Base-by-base conservation (phyloP, 2,888 invertebrate genomes). In the Chymomyza procnemis region DNA sequence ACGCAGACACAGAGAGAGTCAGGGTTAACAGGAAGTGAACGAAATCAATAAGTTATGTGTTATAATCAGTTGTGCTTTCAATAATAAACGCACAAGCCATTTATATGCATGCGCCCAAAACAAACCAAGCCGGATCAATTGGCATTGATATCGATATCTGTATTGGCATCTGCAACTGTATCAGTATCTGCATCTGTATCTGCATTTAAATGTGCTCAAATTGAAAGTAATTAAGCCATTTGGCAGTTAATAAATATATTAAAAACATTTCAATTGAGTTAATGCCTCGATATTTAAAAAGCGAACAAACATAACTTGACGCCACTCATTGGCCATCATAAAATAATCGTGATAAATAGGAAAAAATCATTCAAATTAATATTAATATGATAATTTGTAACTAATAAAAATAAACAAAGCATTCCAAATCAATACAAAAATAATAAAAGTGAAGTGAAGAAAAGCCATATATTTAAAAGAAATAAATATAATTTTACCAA, bases 161-260 rank as follows among this genome's bases (percentile, higher is more conserved):
- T 12, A 41, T 12, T 34, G 34, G 34, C 4, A 34, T 34, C 34
- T 34, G 34, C 9, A 34, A 9, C 34, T 34, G 34, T 8, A 34
- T 34, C 34, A 9, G 34, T 8, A 34, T 34, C 34, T 12, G 26
- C 34, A 9, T 34, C 30, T 30, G 30, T 30, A 30, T 30, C 34
- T 41, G 34, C 71, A 67, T 60, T 80, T 72, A 62, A 76, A 70
- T 67, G 69, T 61, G 63, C 68, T 69, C 64, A 67, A 77, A 76
- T 69, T 73, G 67, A 66, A 34, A 75, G 71, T 80, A 84, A 86
- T 81, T 74, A 84, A 84, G 76, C 73, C 81, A 84, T 78, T 84
- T 84, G 55, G 50, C 69, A 81, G 73, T 85, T 84, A 61, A 81
- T 86, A 71, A 70, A 75, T 73, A 66, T 59, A 58, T 14, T 34